Conservation (phyloP, 2,797 vertebrate species). For the Sebastolobus alascanus region DNA sequence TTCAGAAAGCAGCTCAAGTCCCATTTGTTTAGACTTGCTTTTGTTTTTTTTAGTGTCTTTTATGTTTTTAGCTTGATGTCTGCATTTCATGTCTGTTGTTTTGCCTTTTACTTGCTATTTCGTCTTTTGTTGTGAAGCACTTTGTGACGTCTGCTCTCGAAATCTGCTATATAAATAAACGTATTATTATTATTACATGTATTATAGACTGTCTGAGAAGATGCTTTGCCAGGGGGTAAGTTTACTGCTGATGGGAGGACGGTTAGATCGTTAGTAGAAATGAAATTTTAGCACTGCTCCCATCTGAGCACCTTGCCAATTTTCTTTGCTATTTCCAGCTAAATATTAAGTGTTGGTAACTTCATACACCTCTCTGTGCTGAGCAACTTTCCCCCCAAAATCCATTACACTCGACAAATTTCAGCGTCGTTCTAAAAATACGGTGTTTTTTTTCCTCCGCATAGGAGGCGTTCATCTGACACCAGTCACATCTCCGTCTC, state of each 20-base stretch:
- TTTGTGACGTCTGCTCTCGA: background rate
- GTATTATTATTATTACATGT: background rate
- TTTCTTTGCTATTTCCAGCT: constrained; percentile 5
- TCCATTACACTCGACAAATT: constrained; percentile 19
- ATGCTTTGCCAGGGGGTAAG: constrained; percentile 11
- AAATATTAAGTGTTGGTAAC: constrained; percentile 21
- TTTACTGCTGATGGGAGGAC: constrained; percentile 24
- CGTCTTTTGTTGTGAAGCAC: background rate
- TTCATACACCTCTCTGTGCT: background rate
- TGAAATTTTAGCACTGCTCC: constrained; percentile 14
- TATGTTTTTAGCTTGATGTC: background rate
- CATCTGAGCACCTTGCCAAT: constrained; percentile 23
- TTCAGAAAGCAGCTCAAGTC: constrained; percentile 5
- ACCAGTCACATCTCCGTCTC: constrained; percentile 57
- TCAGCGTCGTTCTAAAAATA: constrained; percentile 32
- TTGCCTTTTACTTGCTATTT: background rate
- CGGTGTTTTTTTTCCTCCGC: constrained; percentile 36
- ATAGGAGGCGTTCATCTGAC: constrained; percentile 52
- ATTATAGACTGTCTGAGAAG: constrained; percentile 1
- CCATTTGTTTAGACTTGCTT: background rate
- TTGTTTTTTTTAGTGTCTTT: background rate
- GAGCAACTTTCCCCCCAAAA: constrained; percentile 14
- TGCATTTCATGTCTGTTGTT: background rate
- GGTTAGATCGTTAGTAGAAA: constrained; percentile 7
- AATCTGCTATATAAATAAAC: background rate